Conservation (phyloP, 2,113 vertebrate genomes). For the Zeus faber region DNA sequence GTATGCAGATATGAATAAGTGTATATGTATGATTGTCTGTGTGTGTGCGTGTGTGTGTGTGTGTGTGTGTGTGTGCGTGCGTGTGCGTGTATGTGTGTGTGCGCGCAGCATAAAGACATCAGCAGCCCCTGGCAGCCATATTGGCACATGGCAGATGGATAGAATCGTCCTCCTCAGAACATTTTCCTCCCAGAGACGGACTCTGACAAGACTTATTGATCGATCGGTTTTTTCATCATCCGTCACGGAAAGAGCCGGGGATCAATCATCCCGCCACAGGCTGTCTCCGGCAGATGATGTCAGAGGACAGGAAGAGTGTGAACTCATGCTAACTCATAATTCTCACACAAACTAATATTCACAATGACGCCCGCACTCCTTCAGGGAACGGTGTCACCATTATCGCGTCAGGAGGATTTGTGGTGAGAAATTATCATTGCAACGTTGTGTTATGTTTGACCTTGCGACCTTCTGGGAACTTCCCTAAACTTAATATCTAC, state of each 20-base stretch:
- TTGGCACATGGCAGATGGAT: slow-evolving; percentile 58
- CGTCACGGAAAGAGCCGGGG: slow-evolving; percentile 39
- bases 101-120: slow-evolving; percentile 41
- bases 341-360: too few relatives aligned
- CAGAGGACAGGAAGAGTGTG: slow-evolving; percentile 21
- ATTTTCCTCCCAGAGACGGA: slow-evolving; percentile 28
- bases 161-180: slow-evolving; percentile 47
- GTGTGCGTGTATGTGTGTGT: background rate
- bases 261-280: slow-evolving; percentile 41
- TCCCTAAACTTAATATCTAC: too few relatives aligned
- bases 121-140: slow-evolving; percentile 41
- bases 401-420: too few relatives aligned
- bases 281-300: slow-evolving; percentile 20
- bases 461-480: too few relatives aligned
- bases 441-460: too few relatives aligned
- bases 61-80: slow-evolving; percentile 12
- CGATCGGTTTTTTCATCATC: slow-evolving; percentile 50
- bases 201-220: slow-evolving; percentile 50
- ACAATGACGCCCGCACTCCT: too few relatives aligned
- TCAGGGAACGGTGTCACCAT: too few relatives aligned
- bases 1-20: background rate
- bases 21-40: background rate
- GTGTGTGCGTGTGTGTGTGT: background rate
- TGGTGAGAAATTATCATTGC: too few relatives aligned
- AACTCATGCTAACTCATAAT: slow-evolving; percentile 16